A percentile compares a stretch with the other conserved stretches of the same genome.
Evolutionary conservation across 2,797 vertebrate species (phyloP).

Genomic region (Pseudochirops corinnae): DNA sequence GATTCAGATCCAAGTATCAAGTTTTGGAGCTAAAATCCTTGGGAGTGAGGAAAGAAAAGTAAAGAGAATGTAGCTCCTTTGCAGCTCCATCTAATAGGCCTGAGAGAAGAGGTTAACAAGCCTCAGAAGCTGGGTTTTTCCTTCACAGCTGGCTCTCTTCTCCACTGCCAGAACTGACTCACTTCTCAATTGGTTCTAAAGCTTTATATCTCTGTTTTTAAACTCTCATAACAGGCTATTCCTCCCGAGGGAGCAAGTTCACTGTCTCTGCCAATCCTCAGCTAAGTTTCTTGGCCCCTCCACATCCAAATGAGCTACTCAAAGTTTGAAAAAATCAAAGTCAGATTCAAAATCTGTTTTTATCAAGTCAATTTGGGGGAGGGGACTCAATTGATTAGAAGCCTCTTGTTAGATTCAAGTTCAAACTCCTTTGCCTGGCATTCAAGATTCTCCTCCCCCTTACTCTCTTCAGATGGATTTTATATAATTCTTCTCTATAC

Average conservation of each 20-base stretch:
- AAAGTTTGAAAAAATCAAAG: neutral
- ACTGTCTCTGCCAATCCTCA: neutral
- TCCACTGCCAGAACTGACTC: neutral
- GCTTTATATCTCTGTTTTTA: neutral
- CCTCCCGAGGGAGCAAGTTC: neutral
- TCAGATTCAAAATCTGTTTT: neutral
- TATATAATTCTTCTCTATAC: neutral
- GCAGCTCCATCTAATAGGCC: neutral
- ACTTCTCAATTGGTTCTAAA: neutral
- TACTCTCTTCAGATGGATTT: neutral
- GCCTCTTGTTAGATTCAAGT: neutral
- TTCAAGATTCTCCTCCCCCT: neutral
- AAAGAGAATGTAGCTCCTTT: neutral
- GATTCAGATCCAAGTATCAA: neutral
- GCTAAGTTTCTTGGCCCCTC: neutral
- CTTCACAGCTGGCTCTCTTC: neutral
- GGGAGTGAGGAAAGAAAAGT: neutral
- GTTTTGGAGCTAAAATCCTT: neutral
- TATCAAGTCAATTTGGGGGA: neutral
- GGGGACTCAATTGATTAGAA: neutral
- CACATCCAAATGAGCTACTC: neutral
- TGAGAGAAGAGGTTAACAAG: neutral
- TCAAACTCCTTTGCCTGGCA: neutral
- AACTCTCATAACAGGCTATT: neutral
- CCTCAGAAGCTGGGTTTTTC: neutral